Percentiles rank a stretch among this genome's conserved stretches.
phyloP scores from a whole-genome alignment of 2,797 vertebrate genomes.

The Eurystomus glaucurus region DNA sequence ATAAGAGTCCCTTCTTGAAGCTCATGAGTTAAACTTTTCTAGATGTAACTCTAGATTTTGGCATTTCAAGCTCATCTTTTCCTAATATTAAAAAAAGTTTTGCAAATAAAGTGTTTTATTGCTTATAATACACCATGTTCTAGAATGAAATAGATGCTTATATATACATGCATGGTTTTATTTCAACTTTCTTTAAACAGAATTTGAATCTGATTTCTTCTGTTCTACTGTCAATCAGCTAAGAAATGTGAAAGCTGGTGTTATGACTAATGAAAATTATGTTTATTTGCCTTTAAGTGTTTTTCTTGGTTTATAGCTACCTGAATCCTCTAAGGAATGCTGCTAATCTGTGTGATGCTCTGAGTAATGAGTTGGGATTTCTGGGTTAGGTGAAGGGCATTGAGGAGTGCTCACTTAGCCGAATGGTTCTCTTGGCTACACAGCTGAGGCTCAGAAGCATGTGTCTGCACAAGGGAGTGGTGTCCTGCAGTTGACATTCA shows the following conservation, averaged over 20 bases:
- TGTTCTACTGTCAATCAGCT: background rate
- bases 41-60: background rate
- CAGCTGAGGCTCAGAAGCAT: background rate
- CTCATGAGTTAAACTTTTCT: background rate
- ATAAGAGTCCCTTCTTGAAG: background rate
- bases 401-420: background rate
- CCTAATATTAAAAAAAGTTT: background rate
- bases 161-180: background rate
- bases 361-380: background rate
- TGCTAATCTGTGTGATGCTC: background rate
- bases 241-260: background rate
- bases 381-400: fast-evolving
- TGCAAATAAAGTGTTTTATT: background rate
- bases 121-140: background rate
- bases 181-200: background rate
- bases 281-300: fast-evolving
- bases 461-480: background rate
- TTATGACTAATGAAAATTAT: fast-evolving
- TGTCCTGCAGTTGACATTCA: background rate
- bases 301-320: background rate
- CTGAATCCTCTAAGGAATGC: background rate
- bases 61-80: background rate
- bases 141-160: background rate
- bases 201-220: background rate
- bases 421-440: background rate